Conservation (phyloP, 2,113 vertebrate species). For the Entelurus aequoreus region DNA sequence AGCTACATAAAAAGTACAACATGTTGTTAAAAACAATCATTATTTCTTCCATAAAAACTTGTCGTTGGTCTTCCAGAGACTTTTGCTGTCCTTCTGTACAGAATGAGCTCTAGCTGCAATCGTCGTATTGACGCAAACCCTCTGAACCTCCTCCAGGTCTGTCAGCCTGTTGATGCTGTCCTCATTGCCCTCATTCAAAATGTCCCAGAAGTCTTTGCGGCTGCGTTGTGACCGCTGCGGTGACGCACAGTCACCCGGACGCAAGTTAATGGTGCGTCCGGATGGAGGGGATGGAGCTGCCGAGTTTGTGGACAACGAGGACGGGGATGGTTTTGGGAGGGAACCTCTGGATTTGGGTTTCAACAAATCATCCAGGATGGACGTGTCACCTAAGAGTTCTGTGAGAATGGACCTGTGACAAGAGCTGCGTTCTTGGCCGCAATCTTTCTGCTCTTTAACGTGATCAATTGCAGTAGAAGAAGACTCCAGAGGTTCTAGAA, state of each 20-base stretch:
- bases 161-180: conserved; percentile 84
- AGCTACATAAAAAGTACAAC: neutral
- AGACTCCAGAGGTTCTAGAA: conserved; percentile 45
- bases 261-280: neutral
- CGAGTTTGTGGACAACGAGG: neutral
- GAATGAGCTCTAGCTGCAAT: conserved; percentile 40
- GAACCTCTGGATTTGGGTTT: conserved; percentile 56
- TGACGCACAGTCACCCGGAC: neutral
- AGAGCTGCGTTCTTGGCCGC: conserved; percentile 11
- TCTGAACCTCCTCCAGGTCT: conserved; percentile 80
- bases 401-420: conserved; percentile 45
- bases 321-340: conserved; percentile 4
- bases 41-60: conserved; percentile 89
- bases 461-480: conserved; percentile 7
- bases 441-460: conserved; percentile 14
- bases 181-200: conserved; percentile 84
- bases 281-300: neutral
- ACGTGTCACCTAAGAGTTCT: conserved; percentile 88
- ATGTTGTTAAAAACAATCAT: neutral
- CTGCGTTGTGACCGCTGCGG: conserved; percentile 49
- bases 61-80: conserved; percentile 89
- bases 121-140: conserved; percentile 72
- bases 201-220: conserved; percentile 93
- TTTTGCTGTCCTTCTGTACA: conserved; percentile 45
- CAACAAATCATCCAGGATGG: conserved; percentile 85